Evolutionary conservation across 2,888 invertebrate species (phyloP), one percentile per base, ranked within the genome.

Genomic region (Lycia hirtaria): DNA sequence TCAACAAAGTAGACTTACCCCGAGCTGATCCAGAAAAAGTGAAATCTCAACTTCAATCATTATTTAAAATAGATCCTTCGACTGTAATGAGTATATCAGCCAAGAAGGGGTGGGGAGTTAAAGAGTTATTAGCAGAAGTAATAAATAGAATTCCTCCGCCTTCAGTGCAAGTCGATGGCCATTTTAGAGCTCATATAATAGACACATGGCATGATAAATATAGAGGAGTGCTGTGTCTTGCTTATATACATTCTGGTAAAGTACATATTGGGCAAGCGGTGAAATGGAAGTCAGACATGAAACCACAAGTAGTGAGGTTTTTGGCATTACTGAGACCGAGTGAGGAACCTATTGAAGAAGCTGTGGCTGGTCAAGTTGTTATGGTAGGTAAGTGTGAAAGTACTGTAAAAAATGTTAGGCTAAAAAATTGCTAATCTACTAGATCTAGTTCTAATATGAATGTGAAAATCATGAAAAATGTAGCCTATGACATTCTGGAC

Each of bases 1-100:
- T 99, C 28, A 99, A 99, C 87, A 99, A 99, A 93, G 97, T 99
- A 54, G 99, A 99, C 83, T 93, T 99, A 51, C 97, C 97, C 70
- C 94, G 96, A 83, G 98, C 98, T 0, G 92, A 98, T 78, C 97
- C 98, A 3, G 96, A 97, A 0, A 93, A 93, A 72, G 97, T 98
- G 0, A 93, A 94, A 65, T 88, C 93, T 33, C 98, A 99, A 79
- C 81, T 99, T 61, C 87, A 96, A 52, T 93, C 93, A 0, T 83
- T 99, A 12, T 99, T 99, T 85, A 96, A 95, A 66, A 96, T 99
- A 62, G 93, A 96, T 0, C 91, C 94, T 1, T 82, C 93, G 0
- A 93, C 94, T 43, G 94, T 98, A 6, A 77, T 98, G 53, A 95
- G 94, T 85, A 97, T 97, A 87, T 99, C 99, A 26, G 99, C 99